Evolutionary conservation across 2,113 vertebrate genomes (phyloP).

Genomic region (Oryzias woworae): DNA sequence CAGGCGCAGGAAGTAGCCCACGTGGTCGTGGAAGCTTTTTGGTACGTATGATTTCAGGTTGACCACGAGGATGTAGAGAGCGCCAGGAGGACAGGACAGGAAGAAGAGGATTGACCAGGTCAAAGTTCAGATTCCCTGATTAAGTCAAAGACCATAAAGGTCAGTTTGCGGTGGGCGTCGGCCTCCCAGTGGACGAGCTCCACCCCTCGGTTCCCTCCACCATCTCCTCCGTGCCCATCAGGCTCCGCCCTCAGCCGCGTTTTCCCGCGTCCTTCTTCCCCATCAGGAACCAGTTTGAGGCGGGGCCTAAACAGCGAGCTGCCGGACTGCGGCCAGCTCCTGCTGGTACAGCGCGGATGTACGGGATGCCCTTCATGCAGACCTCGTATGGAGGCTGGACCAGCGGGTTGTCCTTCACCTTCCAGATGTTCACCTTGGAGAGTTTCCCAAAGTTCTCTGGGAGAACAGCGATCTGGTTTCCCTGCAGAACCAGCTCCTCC

Average conservation of each 20-base stretch:
- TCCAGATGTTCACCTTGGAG: constrained; percentile 91
- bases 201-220: constrained; percentile 75
- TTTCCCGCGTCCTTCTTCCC: constrained; percentile 88
- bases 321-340: constrained; percentile 90
- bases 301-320: constrained; percentile 88
- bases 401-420: constrained; percentile 97
- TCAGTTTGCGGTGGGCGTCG: constrained; percentile 82
- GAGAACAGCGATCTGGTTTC: constrained; percentile 98
- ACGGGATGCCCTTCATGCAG: constrained; percentile 98
- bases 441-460: constrained; percentile 94
- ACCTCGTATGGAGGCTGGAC: constrained; percentile 98
- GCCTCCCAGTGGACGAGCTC: constrained; percentile 94
- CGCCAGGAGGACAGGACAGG: constrained; percentile 91
- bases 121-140: constrained; percentile 88
- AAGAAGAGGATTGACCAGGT: constrained; percentile 95
- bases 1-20: constrained; percentile 92
- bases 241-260: constrained; percentile 83
- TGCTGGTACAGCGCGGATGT: constrained; percentile 97
- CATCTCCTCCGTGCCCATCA: constrained; percentile 63
- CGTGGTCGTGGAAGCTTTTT: constrained; percentile 81
- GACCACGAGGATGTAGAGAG: constrained; percentile 89
- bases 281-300: constrained; percentile 92
- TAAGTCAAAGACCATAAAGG: constrained; percentile 91
- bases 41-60: constrained; percentile 87
- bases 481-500: constrained; percentile 95